phyloP scores from a whole-genome alignment of 2,888 invertebrate genomes.

The Cylloceria caligata region DNA sequence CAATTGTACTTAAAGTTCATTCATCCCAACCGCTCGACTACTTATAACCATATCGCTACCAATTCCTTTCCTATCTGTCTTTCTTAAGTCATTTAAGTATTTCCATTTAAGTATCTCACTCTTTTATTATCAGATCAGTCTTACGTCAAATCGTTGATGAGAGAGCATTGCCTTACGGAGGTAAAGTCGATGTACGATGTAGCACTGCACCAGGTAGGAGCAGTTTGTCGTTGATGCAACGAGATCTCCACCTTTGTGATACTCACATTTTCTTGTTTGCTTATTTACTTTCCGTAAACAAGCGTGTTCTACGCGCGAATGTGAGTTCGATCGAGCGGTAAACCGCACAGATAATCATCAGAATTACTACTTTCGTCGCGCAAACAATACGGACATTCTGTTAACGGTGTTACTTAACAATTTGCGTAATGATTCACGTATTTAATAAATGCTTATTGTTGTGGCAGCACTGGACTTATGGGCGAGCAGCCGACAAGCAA shows the following conservation, averaged over 20 bases:
- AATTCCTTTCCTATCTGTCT: neutral
- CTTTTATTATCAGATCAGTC: slow-evolving; percentile 27
- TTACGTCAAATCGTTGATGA: slow-evolving; percentile 18
- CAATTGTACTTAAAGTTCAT: slow-evolving; percentile 17
- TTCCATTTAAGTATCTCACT: neutral
- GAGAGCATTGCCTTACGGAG: slow-evolving; percentile 53
- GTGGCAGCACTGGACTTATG: too few relatives aligned
- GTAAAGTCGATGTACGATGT: slow-evolving; percentile 69
- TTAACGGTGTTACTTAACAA: slow-evolving; percentile 26
- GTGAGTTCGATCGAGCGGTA: slow-evolving; percentile 22
- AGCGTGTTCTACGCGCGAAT: slow-evolving; percentile 55
- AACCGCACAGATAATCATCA: slow-evolving; percentile 19
- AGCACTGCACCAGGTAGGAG: neutral
- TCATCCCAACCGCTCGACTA: slow-evolving; percentile 1
- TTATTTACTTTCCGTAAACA: slow-evolving; percentile 75
- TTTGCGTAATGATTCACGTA: slow-evolving; percentile 8
- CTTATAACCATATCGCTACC: neutral
- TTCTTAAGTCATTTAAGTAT: slow-evolving; percentile 1
- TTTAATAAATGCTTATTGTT: slow-evolving; percentile 5
- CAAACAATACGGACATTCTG: slow-evolving; percentile 75
- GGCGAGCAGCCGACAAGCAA: too few relatives aligned
- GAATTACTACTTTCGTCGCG: slow-evolving; percentile 75
- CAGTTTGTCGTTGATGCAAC: slow-evolving; percentile 33
- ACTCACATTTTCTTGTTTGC: slow-evolving; percentile 76
- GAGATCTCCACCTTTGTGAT: slow-evolving; percentile 51